Evolutionary conservation across 2,888 invertebrate species (phyloP).

Genomic region (Apantesis nais): DNA sequence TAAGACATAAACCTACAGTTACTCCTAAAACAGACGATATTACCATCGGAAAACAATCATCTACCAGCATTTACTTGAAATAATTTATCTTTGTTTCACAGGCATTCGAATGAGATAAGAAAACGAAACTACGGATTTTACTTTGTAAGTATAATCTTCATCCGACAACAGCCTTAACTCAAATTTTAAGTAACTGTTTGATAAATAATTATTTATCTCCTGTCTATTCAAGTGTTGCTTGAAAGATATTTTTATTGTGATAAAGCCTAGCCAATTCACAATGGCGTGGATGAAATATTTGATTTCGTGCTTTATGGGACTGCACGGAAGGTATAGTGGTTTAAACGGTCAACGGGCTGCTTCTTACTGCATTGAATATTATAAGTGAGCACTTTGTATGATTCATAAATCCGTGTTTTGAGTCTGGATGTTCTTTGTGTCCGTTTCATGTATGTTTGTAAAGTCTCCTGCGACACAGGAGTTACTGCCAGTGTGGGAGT

Average conservation of each 20-base stretch:
- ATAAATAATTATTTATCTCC: neutral
- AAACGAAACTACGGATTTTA: neutral
- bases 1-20: neutral
- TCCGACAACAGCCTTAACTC: neutral
- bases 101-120: constrained; percentile 1
- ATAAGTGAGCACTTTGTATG: too few species aligned
- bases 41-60: constrained; percentile 4
- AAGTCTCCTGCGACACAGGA: too few species aligned
- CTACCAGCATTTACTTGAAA: neutral
- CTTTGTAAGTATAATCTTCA: neutral
- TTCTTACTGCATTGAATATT: too few species aligned
- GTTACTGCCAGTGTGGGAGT: too few species aligned
- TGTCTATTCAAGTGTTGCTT: neutral
- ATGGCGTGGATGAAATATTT: neutral
- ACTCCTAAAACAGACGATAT: constrained; percentile 1
- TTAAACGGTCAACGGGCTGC: too few species aligned
- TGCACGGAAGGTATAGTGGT: too few species aligned
- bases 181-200: neutral
- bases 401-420: too few species aligned
- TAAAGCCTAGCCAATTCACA: neutral
- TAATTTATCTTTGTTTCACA: constrained; percentile 6
- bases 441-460: too few species aligned
- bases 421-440: too few species aligned
- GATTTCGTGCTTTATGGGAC: neutral
- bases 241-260: neutral